Percentiles rank a stretch among this genome's conserved stretches.
Evolutionary conservation across 2,888 invertebrate genomes (phyloP).

Genomic region (Lymantria dispar): DNA sequence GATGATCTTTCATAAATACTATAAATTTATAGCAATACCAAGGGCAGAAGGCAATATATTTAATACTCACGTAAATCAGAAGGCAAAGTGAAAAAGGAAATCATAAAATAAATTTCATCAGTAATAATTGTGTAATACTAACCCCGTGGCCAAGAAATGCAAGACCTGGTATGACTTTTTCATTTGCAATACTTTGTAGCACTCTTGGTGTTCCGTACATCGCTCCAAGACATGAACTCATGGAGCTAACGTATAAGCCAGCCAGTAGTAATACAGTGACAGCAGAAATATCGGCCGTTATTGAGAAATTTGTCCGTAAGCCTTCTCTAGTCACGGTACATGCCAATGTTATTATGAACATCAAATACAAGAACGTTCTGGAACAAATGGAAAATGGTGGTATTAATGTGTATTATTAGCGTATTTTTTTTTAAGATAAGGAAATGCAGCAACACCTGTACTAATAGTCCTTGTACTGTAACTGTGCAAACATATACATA

Average conservation of each 20-base stretch:
- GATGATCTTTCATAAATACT: no score
- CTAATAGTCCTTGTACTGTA: no score
- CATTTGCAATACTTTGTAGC: slow-evolving; percentile 96
- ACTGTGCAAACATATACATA: no score
- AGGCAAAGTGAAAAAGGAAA: no score
- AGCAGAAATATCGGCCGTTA: slow-evolving; percentile 95
- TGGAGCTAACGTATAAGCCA: slow-evolving; percentile 97
- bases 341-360: slow-evolving; percentile 94
- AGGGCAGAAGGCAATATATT: no score
- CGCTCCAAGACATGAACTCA: slow-evolving; percentile 97
- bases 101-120: no score
- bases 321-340: slow-evolving; percentile 90
- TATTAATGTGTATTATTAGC: no score
- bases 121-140: slow-evolving; percentile 52
- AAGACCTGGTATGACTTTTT: slow-evolving; percentile 96
- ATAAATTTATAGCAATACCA: no score
- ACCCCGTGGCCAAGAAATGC: slow-evolving; percentile 94
- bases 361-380: slow-evolving; percentile 93
- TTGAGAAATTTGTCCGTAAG: slow-evolving; percentile 91
- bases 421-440: no score
- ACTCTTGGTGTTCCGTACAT: slow-evolving; percentile 98
- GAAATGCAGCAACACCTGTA: no score
- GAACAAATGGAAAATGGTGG: slow-evolving; percentile 27
- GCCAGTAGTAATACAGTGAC: slow-evolving; percentile 91
- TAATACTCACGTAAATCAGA: no score